Conservation (phyloP, 1,140 invertebrate species). For the Papilio polyxenes region DNA sequence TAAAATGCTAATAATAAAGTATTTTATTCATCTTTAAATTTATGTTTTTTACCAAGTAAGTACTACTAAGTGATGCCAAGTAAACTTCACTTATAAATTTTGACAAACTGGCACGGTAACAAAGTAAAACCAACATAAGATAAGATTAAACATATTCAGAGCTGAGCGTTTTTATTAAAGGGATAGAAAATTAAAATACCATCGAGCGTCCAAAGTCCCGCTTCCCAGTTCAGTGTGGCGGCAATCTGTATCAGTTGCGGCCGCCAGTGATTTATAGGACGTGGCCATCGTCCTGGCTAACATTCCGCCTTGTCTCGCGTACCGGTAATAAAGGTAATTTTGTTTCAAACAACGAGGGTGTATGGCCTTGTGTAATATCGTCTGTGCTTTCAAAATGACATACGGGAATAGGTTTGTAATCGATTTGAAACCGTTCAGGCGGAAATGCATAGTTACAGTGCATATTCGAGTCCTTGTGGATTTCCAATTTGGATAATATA, state of each 20-base stretch:
- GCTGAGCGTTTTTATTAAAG: conserved; percentile 33
- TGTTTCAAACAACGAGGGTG: conserved; percentile 52
- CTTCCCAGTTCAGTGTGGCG: conserved; percentile 48
- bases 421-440: conserved; percentile 20
- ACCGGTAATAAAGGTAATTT: conserved; percentile 69
- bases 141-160: conserved; percentile 21
- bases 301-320: conserved; percentile 57
- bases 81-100: conserved; percentile 7
- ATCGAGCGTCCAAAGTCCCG: conserved; percentile 28
- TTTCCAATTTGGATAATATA: neutral
- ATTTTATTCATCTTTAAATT: neutral
- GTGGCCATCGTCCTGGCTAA: conserved; percentile 54
- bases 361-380: conserved; percentile 37
- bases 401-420: conserved; percentile 30
- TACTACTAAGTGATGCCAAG: neutral
- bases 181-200: conserved; percentile 40
- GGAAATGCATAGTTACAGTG: conserved; percentile 19
- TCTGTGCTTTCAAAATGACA: conserved; percentile 7
- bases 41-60: neutral
- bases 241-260: conserved; percentile 71
- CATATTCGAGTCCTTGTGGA: neutral
- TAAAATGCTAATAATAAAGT: too few relatives aligned
- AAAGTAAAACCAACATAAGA: conserved; percentile 14
- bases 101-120: conserved; percentile 1
- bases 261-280: conserved; percentile 71